Evolutionary conservation across 2,797 vertebrate species (phyloP), one percentile per base, ranked within the genome.

Genomic region (Acropternis orthonyx): DNA sequence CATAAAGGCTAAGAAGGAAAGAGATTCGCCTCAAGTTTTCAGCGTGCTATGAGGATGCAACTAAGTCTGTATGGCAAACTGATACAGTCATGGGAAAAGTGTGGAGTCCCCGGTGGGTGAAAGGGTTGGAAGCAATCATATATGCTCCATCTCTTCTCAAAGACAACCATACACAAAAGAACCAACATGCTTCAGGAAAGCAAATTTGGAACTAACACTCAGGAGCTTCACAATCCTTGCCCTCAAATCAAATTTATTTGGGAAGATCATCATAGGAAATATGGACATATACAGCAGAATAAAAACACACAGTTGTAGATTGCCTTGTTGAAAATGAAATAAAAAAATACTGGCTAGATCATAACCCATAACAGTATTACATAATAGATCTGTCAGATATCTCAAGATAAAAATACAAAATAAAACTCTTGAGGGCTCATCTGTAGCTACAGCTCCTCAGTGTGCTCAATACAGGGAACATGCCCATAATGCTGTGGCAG

Each of bases 191-290:
- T 89, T 80, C 69, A 66, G 49, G 71, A 91, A 93, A 68, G 61
- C 85, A 73, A 77, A 81, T 66, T 46, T 92, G 62, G 48, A 94
- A 92, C 89, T 92, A 82, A 94, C 37, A 93, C 66, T 72, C 94
- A 93, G 88, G 66, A 97, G 69, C 72, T 93, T 96, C 91, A 93
- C 41, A 36, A 91, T 95, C 69, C 65, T 96, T 96, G 92, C 89
- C 95, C 94, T 97, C 96, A 96, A 97, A 95, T 97, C 83, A 95
- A 76, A 97, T 98, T 98, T 98, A 98, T 98, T 98, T 96, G 95
- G 93, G 90, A 97, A 96, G 96, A 96, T 96, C 79, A 76, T 96
- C 93, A 93, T 97, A 96, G 79, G 97, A 97, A 97, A 95, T 96
- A 97, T 67, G 88, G 96, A 97, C 96, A 97, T 96, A 92, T 96